Base-by-base conservation (phyloP, 2,113 vertebrate genomes). In the Elephantulus edwardii region DNA sequence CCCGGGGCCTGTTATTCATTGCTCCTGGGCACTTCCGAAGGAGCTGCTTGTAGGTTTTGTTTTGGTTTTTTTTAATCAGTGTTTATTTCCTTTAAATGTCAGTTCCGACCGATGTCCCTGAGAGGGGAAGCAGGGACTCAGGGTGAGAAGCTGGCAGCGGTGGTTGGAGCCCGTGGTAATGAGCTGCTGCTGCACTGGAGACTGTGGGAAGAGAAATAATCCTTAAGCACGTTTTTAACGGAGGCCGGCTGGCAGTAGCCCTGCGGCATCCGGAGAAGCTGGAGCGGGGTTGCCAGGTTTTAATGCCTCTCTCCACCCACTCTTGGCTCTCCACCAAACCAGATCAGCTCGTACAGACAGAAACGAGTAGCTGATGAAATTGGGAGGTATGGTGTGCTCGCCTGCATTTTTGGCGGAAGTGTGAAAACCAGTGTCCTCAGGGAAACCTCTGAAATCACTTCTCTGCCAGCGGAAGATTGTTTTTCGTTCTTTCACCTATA, bases 321-420 rank as follows among this genome's bases (percentile, higher is more conserved):
- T 93, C 5, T 33, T 89, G 94, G 90, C 93, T 86, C 58, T 78
- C 10, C 1, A 76, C 93, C 81, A 80, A 74, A 26, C 50, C 83
- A 42, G 84, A 93, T 81, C 95, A 92, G 84, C 78, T 66, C 72
- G 0, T 42, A 62, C 20, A 4, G 54, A 71, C 84, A 94, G 93
- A 96, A 26, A 1, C 50, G 6, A 33, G 86, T 92, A 95, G 86
- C 85, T 90, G 74, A 84, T 95, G 90, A 60, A 95, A 94, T 50
- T 2, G 3, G 85, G 96, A 95, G 85, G 93, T 30, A 96, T 77
- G 90, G 13, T 56, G 64, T 94, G 95, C 91, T 94, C 96, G 92
- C 93, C 93, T 96, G 90, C 78, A 38, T 88, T 95, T 94, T 28
- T 77, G 52, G 79, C 86, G 44, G 78, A 91, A 74, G 76, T 14